Percentiles rank a stretch among this genome's conserved stretches.
These are phyloP conservation scores for Opisthograptis luteolata DNA, from an alignment of 2,888 invertebrate species.

Conservation along the genomic window DNA sequence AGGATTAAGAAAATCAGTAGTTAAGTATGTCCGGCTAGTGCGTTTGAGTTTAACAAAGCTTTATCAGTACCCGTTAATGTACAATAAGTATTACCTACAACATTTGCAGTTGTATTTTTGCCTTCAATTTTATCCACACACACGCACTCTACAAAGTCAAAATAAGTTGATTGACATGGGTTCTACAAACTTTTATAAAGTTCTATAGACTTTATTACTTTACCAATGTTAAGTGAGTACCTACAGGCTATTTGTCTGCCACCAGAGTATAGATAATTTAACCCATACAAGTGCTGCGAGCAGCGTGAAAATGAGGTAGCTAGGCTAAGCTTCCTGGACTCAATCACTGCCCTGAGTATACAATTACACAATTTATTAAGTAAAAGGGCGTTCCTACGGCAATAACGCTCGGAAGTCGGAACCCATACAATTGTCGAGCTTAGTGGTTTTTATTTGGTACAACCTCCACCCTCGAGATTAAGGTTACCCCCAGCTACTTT, in stretches of 20 bases:
- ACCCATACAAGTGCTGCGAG: conserved; percentile 24
- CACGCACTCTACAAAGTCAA: too few relatives aligned
- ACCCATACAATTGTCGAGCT: conserved; percentile 15
- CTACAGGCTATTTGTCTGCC: neutral
- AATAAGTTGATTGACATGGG: neutral
- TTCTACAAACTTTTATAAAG: neutral
- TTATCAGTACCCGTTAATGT: too few relatives aligned
- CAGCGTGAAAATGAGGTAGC: conserved; percentile 11
- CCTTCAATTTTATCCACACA: too few relatives aligned
- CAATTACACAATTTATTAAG: conserved; percentile 10
- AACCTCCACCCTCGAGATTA: conserved; percentile 5
- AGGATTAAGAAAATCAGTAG: too few relatives aligned
- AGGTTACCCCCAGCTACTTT: neutral
- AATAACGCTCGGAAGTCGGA: conserved; percentile 11
- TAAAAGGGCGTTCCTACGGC: neutral
- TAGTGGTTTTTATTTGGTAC: conserved; percentile 9
- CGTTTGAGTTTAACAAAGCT: too few relatives aligned
- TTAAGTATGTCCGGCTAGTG: too few relatives aligned
- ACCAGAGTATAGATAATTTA: neutral
- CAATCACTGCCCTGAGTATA: conserved; percentile 19
- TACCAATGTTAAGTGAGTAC: too few relatives aligned
- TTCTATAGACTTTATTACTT: too few relatives aligned
- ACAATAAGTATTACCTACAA: too few relatives aligned
- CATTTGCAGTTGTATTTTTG: too few relatives aligned
- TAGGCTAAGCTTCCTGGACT: conserved; percentile 26